A percentile compares a stretch with the other conserved stretches of the same genome.
phyloP scores from a whole-genome alignment of 2,888 invertebrate genomes.

The Tigriopus californicus region DNA sequence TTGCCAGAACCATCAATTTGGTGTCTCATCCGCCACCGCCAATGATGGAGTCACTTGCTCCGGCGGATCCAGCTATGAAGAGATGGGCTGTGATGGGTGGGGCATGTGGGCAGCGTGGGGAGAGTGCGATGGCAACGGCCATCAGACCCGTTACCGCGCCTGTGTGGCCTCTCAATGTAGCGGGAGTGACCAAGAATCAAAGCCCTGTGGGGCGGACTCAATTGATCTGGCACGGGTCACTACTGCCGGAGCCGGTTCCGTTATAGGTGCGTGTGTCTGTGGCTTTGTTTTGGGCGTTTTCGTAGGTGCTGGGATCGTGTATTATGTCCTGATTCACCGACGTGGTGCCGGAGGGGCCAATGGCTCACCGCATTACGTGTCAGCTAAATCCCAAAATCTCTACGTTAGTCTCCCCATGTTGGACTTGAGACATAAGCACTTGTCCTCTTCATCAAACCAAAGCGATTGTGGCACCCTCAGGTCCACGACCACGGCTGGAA shows the following conservation, averaged over 20 bases:
- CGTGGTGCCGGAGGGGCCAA: slow-evolving; percentile 25
- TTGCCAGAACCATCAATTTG: slow-evolving; percentile 33
- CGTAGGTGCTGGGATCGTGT: slow-evolving; percentile 29
- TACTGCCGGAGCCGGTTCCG: too few relatives aligned
- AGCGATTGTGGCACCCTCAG: slow-evolving; percentile 43
- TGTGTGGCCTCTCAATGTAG: neutral
- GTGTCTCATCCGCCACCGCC: slow-evolving; percentile 14
- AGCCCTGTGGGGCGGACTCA: slow-evolving; percentile 9
- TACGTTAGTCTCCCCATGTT: slow-evolving; percentile 21
- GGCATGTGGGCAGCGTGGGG: neutral
- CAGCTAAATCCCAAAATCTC: slow-evolving; percentile 25
- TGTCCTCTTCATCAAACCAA: slow-evolving; percentile 10
- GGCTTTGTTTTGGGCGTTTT: slow-evolving; percentile 27
- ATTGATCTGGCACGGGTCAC: slow-evolving; percentile 18
- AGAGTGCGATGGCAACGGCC: slow-evolving; percentile 14
- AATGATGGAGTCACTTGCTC: slow-evolving; percentile 7
- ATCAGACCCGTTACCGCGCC: slow-evolving; percentile 8
- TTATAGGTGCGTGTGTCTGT: slow-evolving; percentile 19
- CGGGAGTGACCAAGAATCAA: neutral
- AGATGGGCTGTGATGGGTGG: slow-evolving; percentile 12
- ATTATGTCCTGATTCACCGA: slow-evolving; percentile 27
- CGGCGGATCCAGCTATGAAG: slow-evolving; percentile 5
- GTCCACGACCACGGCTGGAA: slow-evolving; percentile 55
- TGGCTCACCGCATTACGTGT: slow-evolving; percentile 61
- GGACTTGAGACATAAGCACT: slow-evolving; percentile 18